Evolutionary conservation across 2,113 vertebrate species (phyloP), one percentile per base, ranked within the genome.

Genomic region (Cranoglanis bouderius): DNA sequence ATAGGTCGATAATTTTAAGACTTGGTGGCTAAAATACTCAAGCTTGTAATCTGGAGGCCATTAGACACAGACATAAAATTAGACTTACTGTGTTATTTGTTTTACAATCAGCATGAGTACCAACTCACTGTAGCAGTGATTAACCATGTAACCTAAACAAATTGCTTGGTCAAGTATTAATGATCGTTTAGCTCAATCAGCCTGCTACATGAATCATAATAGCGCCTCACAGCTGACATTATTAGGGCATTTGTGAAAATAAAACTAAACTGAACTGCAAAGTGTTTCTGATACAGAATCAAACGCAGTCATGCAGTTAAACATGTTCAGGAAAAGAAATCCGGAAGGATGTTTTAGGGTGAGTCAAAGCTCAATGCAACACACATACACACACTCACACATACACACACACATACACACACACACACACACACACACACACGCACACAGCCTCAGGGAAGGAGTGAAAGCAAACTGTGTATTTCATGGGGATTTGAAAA

Each of bases 361-460:
- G 10, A 51, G 29, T 26, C 38, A 43, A 77, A 1, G 12, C 72
- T 12, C 72, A 24, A 9, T 35, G 32, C 14, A 72, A 35, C 65
- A 67, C 59, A 55, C 16, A 55, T 16, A 21, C 57, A 21, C 57
- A 14, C 51, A 14, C 51, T 8, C 55, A 55, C 53, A 55, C 53
- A 55, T 16, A 59, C 19, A 65, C 29, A 63, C 61, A 65, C 61
- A 65, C 61, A 70, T 32, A 38, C 67, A 35, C 67, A 38, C 67
- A 72, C 65, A 70, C 43, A 87, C 86, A 82, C 77, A 82, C 86
- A 87, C 59, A 82, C 86, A 83, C 24, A 55, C 51, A 83, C 63
- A 72, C 53, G 83, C 80, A 83, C 24, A 88, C 14, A 35, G 65
- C 87, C 29, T 26, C 51, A 38, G 21, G 87, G 51, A 55, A 35